Evolutionary conservation across 2,113 vertebrate genomes (phyloP), one percentile per base, ranked within the genome.

Genomic region (Hirundichthys speculiger): DNA sequence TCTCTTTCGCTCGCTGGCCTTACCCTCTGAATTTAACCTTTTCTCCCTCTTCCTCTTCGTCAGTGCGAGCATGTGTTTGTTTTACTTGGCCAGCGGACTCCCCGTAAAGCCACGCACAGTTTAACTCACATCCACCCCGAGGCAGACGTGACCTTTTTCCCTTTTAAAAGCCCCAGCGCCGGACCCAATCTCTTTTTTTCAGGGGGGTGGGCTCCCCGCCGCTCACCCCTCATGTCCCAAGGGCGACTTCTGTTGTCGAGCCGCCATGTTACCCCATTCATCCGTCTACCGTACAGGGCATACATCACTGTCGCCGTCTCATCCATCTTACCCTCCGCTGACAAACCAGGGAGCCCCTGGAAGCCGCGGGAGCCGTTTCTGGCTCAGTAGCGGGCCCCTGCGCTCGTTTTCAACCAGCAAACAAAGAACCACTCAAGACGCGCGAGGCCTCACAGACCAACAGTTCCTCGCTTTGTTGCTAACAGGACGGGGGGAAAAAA

Each of bases 21-120:
- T 86, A 69, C 61, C n/a, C 75, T 86, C 72, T 76, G 79, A 65
- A 70, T 83, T 81, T 65, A 76, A 79, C 85, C 77, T 19, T 87
- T 73, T 64, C 39, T 79, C 75, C 61, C 4, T 62, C 45, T 46
- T 67, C 69, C 76, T 75, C 60, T 62, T 81, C 81, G 61, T 79
- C 71, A 62, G 65, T 78, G 70, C 9, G 25, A 75, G 64, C 84
- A 86, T 90, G 77, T 71, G 87, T 93, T 94, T 95, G 90, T 94
- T 94, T 93, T 87, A 89, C 88, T 93, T 93, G 93, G 90, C 90
- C 63, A 62, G 82, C 77, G 77, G n/a, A 75, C 80, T 86, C 86
- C 56, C 69, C 75, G 84, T 86, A 73, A 61, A 84, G 85, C 80
- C 66, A 82, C 72, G 90, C 84, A 86, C 85, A 81, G 86, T 92